phyloP scores from a whole-genome alignment of 2,888 invertebrate genomes.

The Microplitis deprimator region DNA sequence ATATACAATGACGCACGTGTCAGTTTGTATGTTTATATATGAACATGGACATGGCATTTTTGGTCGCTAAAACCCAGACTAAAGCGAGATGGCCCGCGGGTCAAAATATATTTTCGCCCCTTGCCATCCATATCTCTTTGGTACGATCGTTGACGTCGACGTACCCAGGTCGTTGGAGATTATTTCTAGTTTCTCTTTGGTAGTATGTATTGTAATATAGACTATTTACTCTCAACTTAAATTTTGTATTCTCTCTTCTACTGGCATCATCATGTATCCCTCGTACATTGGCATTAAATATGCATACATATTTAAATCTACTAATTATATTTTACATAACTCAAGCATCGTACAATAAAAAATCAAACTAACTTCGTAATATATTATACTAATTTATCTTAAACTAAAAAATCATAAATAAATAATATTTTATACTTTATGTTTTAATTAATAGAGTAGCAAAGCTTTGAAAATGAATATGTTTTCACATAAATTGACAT shows the following conservation, averaged over 20 bases:
- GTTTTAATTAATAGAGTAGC: no score
- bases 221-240: not conserved
- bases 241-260: not conserved
- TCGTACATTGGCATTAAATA: not conserved
- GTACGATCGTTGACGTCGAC: conserved; percentile 29
- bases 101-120: conserved; percentile 35
- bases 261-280: not conserved
- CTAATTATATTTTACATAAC: not conserved
- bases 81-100: conserved; percentile 21
- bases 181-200: conserved; percentile 37
- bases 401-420: not conserved
- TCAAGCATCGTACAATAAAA: not conserved
- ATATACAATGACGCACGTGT: not conserved
- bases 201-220: not conserved
- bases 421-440: not conserved
- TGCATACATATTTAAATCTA: not conserved
- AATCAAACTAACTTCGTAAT: not conserved
- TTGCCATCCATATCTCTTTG: conserved; percentile 31
- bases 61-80: conserved; percentile 12
- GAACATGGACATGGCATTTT: conserved; percentile 5
- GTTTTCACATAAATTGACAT: no score
- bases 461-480: no score
- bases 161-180: conserved; percentile 25
- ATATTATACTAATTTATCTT: not conserved
- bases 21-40: not conserved